Conservation (phyloP, 2,888 invertebrate genomes). For the Brachyopa scutellaris region DNA sequence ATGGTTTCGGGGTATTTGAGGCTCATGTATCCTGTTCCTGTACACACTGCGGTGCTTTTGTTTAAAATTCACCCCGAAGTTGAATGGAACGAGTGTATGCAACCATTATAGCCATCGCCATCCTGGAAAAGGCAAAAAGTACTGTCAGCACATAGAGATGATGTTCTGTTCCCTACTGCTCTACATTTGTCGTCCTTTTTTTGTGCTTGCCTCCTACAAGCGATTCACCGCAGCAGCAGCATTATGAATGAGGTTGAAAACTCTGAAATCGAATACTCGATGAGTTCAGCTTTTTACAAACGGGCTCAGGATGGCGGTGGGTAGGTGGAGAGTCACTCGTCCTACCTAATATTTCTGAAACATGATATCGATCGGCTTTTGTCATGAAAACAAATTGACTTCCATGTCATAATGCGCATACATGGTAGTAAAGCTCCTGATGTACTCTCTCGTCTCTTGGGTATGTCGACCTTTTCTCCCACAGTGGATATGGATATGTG, state of each 20-base stretch:
- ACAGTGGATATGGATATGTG: slow-evolving; percentile 52
- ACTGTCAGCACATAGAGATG: slow-evolving; percentile 44
- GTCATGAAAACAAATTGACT: slow-evolving; percentile 69
- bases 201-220: slow-evolving; percentile 3
- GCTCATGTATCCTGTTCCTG: slow-evolving; percentile 5
- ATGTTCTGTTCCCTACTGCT: slow-evolving; percentile 28
- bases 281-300: slow-evolving; percentile 32
- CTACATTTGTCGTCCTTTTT: slow-evolving; percentile 28
- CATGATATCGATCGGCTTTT: slow-evolving; percentile 66
- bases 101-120: slow-evolving; percentile 57
- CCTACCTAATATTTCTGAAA: slow-evolving; percentile 63
- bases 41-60: slow-evolving; percentile 43
- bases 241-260: slow-evolving; percentile 47
- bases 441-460: background rate
- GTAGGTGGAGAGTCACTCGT: background rate
- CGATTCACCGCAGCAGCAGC: slow-evolving; percentile 10
- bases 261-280: slow-evolving; percentile 57
- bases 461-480: slow-evolving; percentile 3
- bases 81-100: slow-evolving; percentile 58
- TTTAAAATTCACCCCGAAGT: slow-evolving; percentile 56
- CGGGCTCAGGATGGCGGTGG: slow-evolving; percentile 20
- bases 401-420: slow-evolving; percentile 71
- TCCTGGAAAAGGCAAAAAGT: slow-evolving; percentile 46
- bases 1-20: slow-evolving; percentile 53
- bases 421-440: slow-evolving; percentile 49